These are phyloP conservation scores for Tinamus guttatus DNA, from an alignment of 2,113 vertebrate species.

Conservation along the genomic window DNA sequence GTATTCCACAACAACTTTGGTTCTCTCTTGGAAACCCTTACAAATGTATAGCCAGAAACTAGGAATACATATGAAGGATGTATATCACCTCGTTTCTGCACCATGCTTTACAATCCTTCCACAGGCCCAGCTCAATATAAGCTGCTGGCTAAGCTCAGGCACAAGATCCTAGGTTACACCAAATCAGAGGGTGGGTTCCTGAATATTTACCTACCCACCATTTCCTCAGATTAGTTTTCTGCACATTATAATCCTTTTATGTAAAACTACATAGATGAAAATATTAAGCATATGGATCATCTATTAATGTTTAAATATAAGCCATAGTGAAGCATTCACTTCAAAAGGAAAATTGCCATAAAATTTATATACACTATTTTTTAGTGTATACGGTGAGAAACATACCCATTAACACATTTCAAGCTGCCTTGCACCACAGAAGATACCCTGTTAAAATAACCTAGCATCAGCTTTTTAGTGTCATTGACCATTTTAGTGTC, in stretches of 20 bases:
- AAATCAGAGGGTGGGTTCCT: background rate
- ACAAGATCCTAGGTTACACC: rapidly evolving
- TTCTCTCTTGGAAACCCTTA: background rate
- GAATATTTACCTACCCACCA: background rate
- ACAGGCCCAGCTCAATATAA: background rate
- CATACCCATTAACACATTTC: background rate
- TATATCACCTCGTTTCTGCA: background rate
- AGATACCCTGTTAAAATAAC: background rate
- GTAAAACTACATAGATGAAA: background rate
- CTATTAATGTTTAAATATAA: background rate
- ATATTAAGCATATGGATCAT: background rate
- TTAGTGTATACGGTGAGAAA: background rate
- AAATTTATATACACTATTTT: background rate
- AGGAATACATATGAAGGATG: background rate
- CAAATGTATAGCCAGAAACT: background rate
- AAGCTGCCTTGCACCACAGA: background rate
- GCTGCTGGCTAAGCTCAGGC: background rate
- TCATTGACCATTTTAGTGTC: background rate
- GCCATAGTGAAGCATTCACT: background rate
- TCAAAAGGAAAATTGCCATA: background rate
- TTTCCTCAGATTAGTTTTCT: background rate
- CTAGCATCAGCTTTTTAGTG: background rate
- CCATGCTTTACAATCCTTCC: background rate
- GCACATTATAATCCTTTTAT: background rate
- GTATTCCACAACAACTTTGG: rapidly evolving